Conservation (phyloP, 2,113 vertebrate species). For the Glaucidium brasilianum region DNA sequence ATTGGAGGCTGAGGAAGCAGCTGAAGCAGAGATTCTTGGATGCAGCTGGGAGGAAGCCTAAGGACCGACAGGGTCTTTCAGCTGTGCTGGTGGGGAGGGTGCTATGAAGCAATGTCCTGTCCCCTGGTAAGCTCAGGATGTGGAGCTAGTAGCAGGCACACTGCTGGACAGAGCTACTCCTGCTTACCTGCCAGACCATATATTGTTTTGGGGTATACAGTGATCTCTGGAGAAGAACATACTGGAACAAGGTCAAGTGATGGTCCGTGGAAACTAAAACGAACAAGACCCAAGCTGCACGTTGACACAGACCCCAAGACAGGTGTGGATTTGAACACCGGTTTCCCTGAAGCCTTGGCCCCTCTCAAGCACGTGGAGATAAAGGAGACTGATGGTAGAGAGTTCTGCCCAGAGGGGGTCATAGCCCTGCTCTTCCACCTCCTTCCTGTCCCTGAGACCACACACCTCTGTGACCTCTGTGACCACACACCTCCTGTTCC, state of each 20-base stretch:
- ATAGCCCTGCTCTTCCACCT: neutral
- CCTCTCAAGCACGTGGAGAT: neutral
- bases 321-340: neutral
- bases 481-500: neutral
- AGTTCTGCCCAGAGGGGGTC: neutral
- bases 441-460: neutral
- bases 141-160: neutral
- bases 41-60: neutral
- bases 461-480: neutral
- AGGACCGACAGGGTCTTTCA: neutral
- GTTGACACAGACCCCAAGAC: rapidly evolving
- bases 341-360: neutral
- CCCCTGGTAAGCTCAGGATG: neutral
- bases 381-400: neutral
- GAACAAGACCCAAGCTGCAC: neutral
- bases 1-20: neutral
- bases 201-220: neutral
- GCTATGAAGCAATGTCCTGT: neutral
- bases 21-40: neutral
- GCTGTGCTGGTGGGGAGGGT: neutral
- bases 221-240: neutral
- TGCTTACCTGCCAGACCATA: neutral
- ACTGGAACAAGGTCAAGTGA: neutral
- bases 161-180: neutral
- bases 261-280: neutral